phyloP scores from a whole-genome alignment of 2,888 invertebrate species.

The Toxonevra muliebris region DNA sequence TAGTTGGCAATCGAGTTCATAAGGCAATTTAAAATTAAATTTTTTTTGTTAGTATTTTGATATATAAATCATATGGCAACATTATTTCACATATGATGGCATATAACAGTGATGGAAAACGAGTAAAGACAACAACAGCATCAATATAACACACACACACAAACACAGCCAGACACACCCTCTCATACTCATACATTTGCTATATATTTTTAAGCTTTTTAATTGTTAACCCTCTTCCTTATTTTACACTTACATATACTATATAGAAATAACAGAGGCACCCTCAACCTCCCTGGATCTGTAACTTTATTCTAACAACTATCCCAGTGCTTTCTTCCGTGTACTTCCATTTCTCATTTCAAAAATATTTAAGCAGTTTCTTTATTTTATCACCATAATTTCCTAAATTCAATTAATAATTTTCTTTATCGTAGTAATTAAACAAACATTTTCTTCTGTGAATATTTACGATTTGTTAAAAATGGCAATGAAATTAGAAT shows the following conservation, averaged over 20 bases:
- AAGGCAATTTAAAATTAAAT: too few species aligned
- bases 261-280: not conserved
- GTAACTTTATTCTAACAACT: conserved; percentile 13
- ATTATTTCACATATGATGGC: not conserved
- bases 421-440: conserved; percentile 38
- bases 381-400: too few species aligned
- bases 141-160: conserved; percentile 22
- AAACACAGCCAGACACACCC: conserved; percentile 12
- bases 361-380: too few species aligned
- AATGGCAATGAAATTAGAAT: conserved; percentile 35
- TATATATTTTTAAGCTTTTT: not conserved
- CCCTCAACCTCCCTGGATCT: not conserved
- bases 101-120: not conserved
- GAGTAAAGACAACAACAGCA: not conserved
- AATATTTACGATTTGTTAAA: conserved; percentile 37
- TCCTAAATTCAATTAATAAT: not conserved
- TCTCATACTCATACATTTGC: conserved; percentile 4
- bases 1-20: conserved; percentile 3
- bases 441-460: conserved; percentile 36
- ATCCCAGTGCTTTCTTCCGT: not conserved
- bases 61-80: not conserved
- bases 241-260: not conserved
- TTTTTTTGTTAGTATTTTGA: not conserved
- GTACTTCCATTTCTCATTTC: conserved; percentile 4
- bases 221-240: not conserved